Conservation (phyloP, 2,797 vertebrate species). For the Eurystomus glaucurus region DNA sequence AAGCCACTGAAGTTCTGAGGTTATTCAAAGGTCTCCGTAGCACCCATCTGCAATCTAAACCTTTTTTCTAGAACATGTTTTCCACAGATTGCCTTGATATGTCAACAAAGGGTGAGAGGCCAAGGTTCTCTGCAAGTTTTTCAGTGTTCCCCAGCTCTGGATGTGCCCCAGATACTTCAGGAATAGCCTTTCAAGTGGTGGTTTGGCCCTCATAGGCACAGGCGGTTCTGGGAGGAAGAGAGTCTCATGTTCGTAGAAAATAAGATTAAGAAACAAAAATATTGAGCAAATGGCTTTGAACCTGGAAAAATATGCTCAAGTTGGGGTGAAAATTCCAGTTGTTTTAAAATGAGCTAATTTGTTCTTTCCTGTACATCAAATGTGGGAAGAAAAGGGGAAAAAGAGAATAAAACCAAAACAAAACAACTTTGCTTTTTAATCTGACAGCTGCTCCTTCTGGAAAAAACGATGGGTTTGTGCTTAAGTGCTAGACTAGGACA, state of each 20-base stretch:
- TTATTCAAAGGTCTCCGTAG: conserved; percentile 69
- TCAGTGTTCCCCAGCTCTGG: conserved; percentile 39
- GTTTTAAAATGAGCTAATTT: conserved; percentile 73
- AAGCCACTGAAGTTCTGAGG: conserved; percentile 39
- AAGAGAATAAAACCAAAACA: conserved; percentile 43
- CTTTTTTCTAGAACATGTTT: not conserved
- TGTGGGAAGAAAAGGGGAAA: conserved; percentile 48
- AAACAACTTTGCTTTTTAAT: conserved; percentile 43
- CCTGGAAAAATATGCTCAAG: conserved; percentile 65
- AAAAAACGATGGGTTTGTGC: conserved; percentile 29
- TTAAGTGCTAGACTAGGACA: conserved; percentile 11
- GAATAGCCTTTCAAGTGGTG: conserved; percentile 68
- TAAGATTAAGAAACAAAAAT: conserved; percentile 74
- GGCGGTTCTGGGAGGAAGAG: conserved; percentile 40
- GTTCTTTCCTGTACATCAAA: conserved; percentile 72
- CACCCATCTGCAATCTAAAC: conserved; percentile 19
- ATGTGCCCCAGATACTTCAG: conserved; percentile 31
- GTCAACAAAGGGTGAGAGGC: conserved; percentile 1
- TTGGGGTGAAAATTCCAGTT: conserved; percentile 72
- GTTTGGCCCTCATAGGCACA: conserved; percentile 57
- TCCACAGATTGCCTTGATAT: conserved; percentile 10
- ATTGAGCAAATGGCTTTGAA: conserved; percentile 70
- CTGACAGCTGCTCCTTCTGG: conserved; percentile 37
- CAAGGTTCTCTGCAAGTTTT: conserved; percentile 35
- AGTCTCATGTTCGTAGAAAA: conserved; percentile 70